These are phyloP conservation scores for Hirundo rustica DNA, from an alignment of 2,797 vertebrate genomes.

Conservation along the genomic window DNA sequence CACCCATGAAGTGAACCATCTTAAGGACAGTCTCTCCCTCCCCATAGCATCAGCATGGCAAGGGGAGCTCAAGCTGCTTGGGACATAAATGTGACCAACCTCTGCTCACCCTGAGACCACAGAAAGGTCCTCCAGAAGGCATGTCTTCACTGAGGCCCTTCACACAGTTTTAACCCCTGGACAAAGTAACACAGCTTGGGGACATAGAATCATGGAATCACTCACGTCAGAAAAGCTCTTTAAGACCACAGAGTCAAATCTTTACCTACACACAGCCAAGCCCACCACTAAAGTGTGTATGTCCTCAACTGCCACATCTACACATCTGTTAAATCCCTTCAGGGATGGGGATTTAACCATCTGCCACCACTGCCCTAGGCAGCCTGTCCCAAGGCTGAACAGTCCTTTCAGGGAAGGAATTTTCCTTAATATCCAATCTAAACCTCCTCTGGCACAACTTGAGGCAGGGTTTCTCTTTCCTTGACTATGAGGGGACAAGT, in stretches of 20 bases:
- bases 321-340: background rate
- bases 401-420: background rate
- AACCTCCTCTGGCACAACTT: background rate
- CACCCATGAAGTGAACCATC: background rate
- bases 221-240: background rate
- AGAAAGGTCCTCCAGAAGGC: background rate
- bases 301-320: background rate
- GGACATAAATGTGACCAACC: background rate
- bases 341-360: background rate
- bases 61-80: background rate
- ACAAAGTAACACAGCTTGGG: no score
- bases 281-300: background rate
- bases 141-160: background rate
- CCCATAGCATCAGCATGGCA: background rate
- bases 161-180: background rate
- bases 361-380: background rate
- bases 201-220: background rate
- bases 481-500: background rate
- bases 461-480: background rate
- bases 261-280: background rate
- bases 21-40: background rate
- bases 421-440: background rate
- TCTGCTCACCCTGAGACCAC: background rate
- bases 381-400: background rate
- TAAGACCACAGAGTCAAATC: background rate